A percentile compares a stretch with the other conserved stretches of the same genome.
Conservation (phyloP, 2,797 vertebrate species). For the Miichthys miiuy region DNA sequence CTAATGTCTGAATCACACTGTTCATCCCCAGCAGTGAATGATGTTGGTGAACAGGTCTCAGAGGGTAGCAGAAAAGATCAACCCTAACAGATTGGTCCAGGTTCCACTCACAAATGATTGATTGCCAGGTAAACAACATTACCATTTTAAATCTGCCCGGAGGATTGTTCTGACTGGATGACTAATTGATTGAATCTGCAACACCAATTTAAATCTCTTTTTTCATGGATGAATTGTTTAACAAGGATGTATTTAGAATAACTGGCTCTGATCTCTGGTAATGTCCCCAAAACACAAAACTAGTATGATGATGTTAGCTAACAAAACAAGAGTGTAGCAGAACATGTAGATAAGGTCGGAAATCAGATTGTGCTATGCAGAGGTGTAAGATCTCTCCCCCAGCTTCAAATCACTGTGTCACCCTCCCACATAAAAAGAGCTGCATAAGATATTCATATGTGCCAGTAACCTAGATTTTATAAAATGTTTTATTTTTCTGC, state of each 20-base stretch:
- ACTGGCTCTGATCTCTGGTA: constrained; percentile 31
- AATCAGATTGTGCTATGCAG: constrained; percentile 64
- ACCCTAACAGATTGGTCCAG: constrained; percentile 57
- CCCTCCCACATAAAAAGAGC: constrained; percentile 70
- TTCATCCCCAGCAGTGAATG: constrained; percentile 62
- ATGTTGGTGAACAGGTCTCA: constrained; percentile 55
- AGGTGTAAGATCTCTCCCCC: constrained; percentile 59
- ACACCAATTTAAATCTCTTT: constrained; percentile 39
- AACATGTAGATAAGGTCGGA: constrained; percentile 18
- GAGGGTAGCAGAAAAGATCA: constrained; percentile 58
- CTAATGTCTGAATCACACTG: constrained; percentile 38
- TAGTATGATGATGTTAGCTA: constrained; percentile 15
- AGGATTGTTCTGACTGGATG: constrained; percentile 57
- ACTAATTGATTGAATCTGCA: constrained; percentile 57
- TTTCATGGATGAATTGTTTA: constrained; percentile 36
- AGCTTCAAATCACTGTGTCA: constrained; percentile 75
- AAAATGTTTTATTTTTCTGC: constrained; percentile 75
- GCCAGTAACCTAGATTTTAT: constrained; percentile 79
- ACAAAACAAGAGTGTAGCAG: constrained; percentile 34
- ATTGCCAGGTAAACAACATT: constrained; percentile 76
- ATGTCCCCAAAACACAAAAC: background rate
- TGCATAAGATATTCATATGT: constrained; percentile 76
- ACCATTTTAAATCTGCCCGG: constrained; percentile 69
- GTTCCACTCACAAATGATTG: constrained; percentile 63
- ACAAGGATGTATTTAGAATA: constrained; percentile 31